Conservation (phyloP, 2,888 invertebrate species). For the Escarpia spicata region DNA sequence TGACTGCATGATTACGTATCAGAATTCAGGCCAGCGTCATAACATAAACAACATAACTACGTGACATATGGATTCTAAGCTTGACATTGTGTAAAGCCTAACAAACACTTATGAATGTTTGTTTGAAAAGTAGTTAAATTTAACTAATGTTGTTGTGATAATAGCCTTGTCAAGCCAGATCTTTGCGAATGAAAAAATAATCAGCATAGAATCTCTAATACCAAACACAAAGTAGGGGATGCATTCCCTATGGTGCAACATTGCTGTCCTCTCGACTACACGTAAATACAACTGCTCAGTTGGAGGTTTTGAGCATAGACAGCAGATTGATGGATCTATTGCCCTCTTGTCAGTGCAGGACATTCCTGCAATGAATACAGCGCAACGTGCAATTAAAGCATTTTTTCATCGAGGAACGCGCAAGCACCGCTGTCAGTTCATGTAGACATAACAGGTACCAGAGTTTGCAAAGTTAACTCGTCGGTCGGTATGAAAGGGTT, state of each 20-base stretch:
- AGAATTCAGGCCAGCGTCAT: neutral
- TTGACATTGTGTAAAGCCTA: neutral
- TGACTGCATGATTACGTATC: neutral
- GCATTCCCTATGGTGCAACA: neutral
- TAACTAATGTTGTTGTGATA: too few relatives aligned
- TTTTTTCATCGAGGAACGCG: neutral
- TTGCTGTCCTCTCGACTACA: neutral
- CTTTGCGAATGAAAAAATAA: neutral
- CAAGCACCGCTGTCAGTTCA: neutral
- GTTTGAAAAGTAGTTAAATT: neutral
- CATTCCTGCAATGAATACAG: neutral
- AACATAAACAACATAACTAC: neutral
- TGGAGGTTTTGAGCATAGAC: neutral
- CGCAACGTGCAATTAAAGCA: neutral
- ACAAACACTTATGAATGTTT: neutral
- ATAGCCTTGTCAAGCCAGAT: neutral
- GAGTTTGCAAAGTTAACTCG: neutral
- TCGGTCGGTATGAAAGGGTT: neutral
- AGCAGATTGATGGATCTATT: neutral
- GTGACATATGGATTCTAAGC: neutral
- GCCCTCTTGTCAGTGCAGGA: neutral
- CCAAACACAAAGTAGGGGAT: neutral
- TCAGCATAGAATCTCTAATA: neutral
- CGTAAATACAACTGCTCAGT: neutral
- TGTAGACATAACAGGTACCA: conserved; percentile 13